phyloP scores from a whole-genome alignment of 2,888 invertebrate species.

The Apoda limacodes region DNA sequence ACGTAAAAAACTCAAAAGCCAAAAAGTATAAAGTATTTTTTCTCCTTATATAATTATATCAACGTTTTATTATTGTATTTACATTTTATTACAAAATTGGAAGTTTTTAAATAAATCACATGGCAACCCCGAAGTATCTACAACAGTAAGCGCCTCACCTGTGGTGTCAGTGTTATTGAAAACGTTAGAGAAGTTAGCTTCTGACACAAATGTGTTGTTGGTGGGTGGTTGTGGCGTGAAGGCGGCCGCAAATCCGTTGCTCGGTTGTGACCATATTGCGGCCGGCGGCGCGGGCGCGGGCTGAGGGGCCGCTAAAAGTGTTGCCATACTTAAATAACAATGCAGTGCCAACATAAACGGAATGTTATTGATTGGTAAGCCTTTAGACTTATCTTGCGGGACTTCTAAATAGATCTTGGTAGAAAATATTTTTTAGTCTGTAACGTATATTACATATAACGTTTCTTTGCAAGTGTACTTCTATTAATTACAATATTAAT shows the following conservation, averaged over 20 bases:
- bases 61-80: too few species aligned
- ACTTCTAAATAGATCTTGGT: too few species aligned
- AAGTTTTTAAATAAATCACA: too few species aligned
- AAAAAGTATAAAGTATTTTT: too few species aligned
- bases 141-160: slow-evolving; percentile 63
- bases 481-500: too few species aligned
- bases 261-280: slow-evolving; percentile 30
- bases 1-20: too few species aligned
- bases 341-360: slow-evolving; percentile 11
- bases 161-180: slow-evolving; percentile 81
- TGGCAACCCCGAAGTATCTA: slow-evolving; percentile 26
- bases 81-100: too few species aligned
- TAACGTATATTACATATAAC: too few species aligned
- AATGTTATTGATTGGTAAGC: not conserved
- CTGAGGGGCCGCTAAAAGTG: slow-evolving; percentile 23
- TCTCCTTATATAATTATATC: too few species aligned
- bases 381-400: too few species aligned
- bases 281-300: slow-evolving; percentile 20
- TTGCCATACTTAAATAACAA: slow-evolving; percentile 20
- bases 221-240: slow-evolving; percentile 35
- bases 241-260: slow-evolving; percentile 32
- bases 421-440: too few species aligned
- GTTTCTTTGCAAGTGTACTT: too few species aligned
- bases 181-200: slow-evolving; percentile 89
- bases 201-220: slow-evolving; percentile 78